Conservation (phyloP, 2,797 vertebrate genomes). For the Apogon hyalosoma region DNA sequence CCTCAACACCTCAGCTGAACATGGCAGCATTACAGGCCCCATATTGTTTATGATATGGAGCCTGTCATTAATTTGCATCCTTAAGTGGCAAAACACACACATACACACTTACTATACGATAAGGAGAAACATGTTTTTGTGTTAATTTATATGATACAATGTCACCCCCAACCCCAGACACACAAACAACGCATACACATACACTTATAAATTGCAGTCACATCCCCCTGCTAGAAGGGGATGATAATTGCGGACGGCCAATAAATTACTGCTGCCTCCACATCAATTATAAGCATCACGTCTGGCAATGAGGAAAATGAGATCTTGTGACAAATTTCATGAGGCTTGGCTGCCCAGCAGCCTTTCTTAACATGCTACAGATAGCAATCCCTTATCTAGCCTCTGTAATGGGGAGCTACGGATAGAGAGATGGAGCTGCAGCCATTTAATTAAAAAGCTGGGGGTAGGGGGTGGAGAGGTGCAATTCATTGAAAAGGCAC, state of each 20-base stretch:
- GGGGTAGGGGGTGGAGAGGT: slow-evolving; percentile 78
- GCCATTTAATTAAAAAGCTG: slow-evolving; percentile 96
- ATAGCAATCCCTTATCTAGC: slow-evolving; percentile 92
- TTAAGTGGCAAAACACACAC: slow-evolving; percentile 59
- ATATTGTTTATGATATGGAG: slow-evolving; percentile 78
- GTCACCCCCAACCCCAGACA: slow-evolving; percentile 65
- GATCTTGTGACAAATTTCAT: slow-evolving; percentile 90
- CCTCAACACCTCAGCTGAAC: slow-evolving; percentile 62
- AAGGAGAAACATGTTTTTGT: slow-evolving; percentile 74
- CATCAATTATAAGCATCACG: slow-evolving; percentile 91
- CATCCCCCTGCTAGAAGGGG: slow-evolving; percentile 88
- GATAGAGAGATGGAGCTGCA: slow-evolving; percentile 91
- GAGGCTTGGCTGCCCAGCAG: slow-evolving; percentile 87
- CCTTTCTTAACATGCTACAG: slow-evolving; percentile 92
- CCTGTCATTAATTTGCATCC: slow-evolving; percentile 75
- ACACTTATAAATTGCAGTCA: slow-evolving; percentile 88
- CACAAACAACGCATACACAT: slow-evolving; percentile 74
- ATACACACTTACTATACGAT: slow-evolving; percentile 42
- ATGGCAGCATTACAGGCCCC: slow-evolving; percentile 57
- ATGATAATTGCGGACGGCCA: slow-evolving; percentile 90
- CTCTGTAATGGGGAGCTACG: slow-evolving; percentile 90
- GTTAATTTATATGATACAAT: slow-evolving; percentile 77
- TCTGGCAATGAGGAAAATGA: slow-evolving; percentile 92
- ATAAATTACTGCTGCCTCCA: slow-evolving; percentile 91
- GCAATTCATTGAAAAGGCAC: slow-evolving; percentile 89